Percentiles rank a stretch among this genome's conserved stretches.
phyloP scores from a whole-genome alignment of 2,113 vertebrate genomes.

The Megaceryle maxima region DNA sequence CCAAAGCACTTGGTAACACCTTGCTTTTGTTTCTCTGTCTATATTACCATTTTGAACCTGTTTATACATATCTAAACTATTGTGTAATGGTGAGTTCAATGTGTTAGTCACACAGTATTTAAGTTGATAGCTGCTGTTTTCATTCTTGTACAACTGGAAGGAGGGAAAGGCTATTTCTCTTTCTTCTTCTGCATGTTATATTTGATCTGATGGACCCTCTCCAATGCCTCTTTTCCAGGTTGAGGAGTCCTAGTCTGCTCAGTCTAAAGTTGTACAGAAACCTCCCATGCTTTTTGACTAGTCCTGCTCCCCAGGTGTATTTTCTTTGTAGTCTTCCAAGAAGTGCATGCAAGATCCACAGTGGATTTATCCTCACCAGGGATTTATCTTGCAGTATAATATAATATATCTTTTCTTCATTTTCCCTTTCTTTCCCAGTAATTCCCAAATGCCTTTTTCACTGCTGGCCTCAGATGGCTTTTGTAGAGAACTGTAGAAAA shows the following conservation, averaged over 20 bases:
- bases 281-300: neutral
- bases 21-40: neutral
- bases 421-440: neutral
- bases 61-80: neutral
- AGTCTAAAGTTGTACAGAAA: neutral
- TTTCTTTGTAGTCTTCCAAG: neutral
- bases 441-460: neutral
- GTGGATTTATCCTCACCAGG: neutral
- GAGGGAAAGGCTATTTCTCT: neutral
- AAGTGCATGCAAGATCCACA: neutral
- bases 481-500: neutral
- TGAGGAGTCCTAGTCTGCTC: neutral
- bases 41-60: neutral
- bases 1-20: neutral
- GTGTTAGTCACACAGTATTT: neutral
- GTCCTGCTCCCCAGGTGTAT: neutral
- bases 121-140: neutral
- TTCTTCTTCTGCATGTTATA: rapidly evolving
- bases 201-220: neutral
- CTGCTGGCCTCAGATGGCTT: neutral
- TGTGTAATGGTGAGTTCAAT: neutral
- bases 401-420: neutral
- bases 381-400: neutral
- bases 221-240: neutral
- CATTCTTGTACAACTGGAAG: neutral